Evolutionary conservation across 2,113 vertebrate species (phyloP), one percentile per base, ranked within the genome.

Genomic region (Oenanthe melanoleuca): DNA sequence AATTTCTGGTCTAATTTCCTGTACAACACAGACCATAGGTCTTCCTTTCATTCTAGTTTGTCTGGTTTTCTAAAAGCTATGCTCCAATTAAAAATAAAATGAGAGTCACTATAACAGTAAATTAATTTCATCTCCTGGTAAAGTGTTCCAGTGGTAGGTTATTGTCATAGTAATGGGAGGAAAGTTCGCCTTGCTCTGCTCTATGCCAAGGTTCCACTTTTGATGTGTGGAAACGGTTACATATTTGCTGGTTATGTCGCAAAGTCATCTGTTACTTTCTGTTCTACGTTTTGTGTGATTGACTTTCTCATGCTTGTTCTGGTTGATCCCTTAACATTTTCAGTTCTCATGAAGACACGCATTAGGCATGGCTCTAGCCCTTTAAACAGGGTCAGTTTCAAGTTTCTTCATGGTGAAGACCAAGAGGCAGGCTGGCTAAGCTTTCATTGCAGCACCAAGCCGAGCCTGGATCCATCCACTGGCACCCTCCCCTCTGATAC

Each of bases 171-270:
- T 19, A 85, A 34, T 26, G 38, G 18, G 52, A 82, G 33, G 44
- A 56, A 75, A 71, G 44, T 38, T 37, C 0, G 0, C n/a, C 24
- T 70, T 82, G 26, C 24, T 69, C 40, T 73, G 7, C 56, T 86
- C 18, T 2, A 2, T 80, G 61, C 21, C 29, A 38, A 64, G 14
- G 57, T 72, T 88, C 59, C 5, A 18, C 44, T 93, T 79, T n/a
- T 59, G 40, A 26, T 44, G 19, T 49, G 50, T 64, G 59, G 22
- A 44, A 80, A 47, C 86, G 47, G 21, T 79, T 92, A 47, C 40
- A 40, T 92, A 67, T 56, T 92, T 95, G n/a, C 50, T 72, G 26
- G 29, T 79, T 94, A 82, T 93, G 91, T 92, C 82, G 31, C 40
- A 60, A 82, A 93, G 9, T 64, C 31, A 80, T 90, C 74, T 88